phyloP scores from a whole-genome alignment of 2,113 vertebrate genomes.

The Atractosteus spatula region DNA sequence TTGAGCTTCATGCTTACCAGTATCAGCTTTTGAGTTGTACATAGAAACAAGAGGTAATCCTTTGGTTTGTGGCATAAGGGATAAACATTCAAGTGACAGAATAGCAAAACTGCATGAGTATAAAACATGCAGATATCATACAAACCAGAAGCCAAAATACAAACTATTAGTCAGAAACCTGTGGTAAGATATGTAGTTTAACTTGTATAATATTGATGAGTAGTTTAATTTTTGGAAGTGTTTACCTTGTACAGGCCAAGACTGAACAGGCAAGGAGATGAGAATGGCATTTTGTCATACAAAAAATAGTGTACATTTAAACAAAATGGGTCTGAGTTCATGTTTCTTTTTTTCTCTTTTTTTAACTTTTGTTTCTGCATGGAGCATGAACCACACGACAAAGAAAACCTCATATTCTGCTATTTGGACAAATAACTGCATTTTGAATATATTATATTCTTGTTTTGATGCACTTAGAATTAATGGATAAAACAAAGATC shows the following conservation, averaged over 20 bases:
- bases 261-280: constrained; percentile 54
- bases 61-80: constrained; percentile 57
- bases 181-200: constrained; percentile 63
- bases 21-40: constrained; percentile 42
- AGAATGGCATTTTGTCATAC: constrained; percentile 29
- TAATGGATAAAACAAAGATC: neutral
- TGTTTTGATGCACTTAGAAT: neutral
- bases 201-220: constrained; percentile 62
- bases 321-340: constrained; percentile 20
- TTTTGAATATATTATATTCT: neutral
- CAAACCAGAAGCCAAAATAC: constrained; percentile 46
- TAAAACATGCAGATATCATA: constrained; percentile 46
- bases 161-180: constrained; percentile 64
- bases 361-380: constrained; percentile 35
- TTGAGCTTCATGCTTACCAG: constrained; percentile 27
- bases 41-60: constrained; percentile 57
- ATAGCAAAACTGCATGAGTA: constrained; percentile 52
- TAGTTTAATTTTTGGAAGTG: constrained; percentile 61
- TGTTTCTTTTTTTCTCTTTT: constrained; percentile 16
- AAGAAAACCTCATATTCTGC: neutral
- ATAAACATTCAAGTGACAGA: constrained; percentile 48
- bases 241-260: constrained; percentile 56
- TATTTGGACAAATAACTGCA: neutral
- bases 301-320: constrained; percentile 26
- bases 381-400: constrained; percentile 39